A percentile compares a stretch with the other conserved stretches of the same genome.
These are phyloP conservation scores for Heliconius eleuchia DNA, from an alignment of 1,140 invertebrate genomes.

Conservation along the genomic window DNA sequence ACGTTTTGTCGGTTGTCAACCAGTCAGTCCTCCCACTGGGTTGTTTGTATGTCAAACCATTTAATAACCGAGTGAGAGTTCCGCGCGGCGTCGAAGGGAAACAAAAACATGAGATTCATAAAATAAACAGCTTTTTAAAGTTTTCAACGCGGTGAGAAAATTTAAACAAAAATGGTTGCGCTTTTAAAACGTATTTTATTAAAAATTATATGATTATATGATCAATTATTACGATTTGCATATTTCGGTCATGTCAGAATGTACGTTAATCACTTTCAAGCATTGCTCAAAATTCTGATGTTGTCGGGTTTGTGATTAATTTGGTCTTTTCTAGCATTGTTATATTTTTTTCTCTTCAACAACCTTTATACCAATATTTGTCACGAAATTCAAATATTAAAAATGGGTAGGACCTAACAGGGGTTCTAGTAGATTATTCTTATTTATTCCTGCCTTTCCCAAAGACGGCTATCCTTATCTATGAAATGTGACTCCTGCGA, in stretches of 20 bases:
- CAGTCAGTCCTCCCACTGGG: conserved; percentile 71
- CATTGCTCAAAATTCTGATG: too few species aligned
- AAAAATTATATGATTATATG: too few species aligned
- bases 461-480: conserved; percentile 57
- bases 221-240: too few species aligned
- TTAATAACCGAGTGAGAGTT: conserved; percentile 40
- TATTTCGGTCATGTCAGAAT: too few species aligned
- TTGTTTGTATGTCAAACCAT: conserved; percentile 59
- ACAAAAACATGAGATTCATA: conserved; percentile 12
- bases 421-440: background rate
- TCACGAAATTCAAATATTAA: background rate
- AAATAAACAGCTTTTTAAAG: background rate
- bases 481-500: conserved; percentile 51
- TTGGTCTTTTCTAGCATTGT: too few species aligned
- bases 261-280: too few species aligned
- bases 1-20: conserved; percentile 61
- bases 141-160: background rate
- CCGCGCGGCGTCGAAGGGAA: conserved; percentile 11
- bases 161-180: background rate
- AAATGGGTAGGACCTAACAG: background rate
- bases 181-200: too few species aligned
- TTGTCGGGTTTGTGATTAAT: too few species aligned
- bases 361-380: background rate
- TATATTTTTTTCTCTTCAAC: too few species aligned
- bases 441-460: conserved; percentile 39